Evolutionary conservation across 2,797 vertebrate species (phyloP), one percentile per base, ranked within the genome.

Genomic region (Malacoraja senta): DNA sequence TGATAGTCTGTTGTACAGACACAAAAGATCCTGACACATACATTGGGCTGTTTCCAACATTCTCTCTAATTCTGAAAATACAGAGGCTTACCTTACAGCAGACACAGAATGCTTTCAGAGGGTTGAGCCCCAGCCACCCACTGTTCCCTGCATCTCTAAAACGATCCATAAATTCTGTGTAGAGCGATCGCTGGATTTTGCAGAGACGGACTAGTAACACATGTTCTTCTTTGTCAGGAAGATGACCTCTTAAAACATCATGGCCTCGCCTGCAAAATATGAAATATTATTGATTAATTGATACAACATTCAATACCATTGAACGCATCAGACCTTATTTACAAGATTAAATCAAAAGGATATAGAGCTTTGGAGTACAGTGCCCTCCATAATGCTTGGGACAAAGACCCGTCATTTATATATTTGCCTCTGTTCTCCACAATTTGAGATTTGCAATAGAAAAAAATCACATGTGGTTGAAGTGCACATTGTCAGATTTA

Each of bases 101-200:
- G 32, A 99, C 99, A 76, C 99, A 99, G 95, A 99, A 99, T 93
- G 99, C 99, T 96, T 99, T 99, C 79, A 99, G 98, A 0, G 99
- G 99, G 95, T 99, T 99, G 90, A 99, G 96, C 0, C 99, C 98
- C 58, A 99, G 97, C 99, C 99, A 99, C 93, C 99, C 99, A 0
- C 97, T 99, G 96, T 98, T 99, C 93, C 98, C 98, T 1, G 98
- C 99, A 91, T 99, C 99, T 93, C 98, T 96, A 95, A 99, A 99
- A 58, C 99, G 98, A 94, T 98, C 98, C 99, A 99, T 99, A 94
- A 99, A 99, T 95, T 99, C 98, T 0, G 98, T 98, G 79, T 99
- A 99, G 91, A 99, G 96, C n/a, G 97, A 98, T 93, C 98, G 96
- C 95, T 99, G 99, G 95, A 99, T 96, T 93, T 97, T 97, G 74